Percentiles rank a stretch among this genome's conserved stretches.
Evolutionary conservation across 2,888 invertebrate species (phyloP).

Genomic region (Drosophila mimetica): DNA sequence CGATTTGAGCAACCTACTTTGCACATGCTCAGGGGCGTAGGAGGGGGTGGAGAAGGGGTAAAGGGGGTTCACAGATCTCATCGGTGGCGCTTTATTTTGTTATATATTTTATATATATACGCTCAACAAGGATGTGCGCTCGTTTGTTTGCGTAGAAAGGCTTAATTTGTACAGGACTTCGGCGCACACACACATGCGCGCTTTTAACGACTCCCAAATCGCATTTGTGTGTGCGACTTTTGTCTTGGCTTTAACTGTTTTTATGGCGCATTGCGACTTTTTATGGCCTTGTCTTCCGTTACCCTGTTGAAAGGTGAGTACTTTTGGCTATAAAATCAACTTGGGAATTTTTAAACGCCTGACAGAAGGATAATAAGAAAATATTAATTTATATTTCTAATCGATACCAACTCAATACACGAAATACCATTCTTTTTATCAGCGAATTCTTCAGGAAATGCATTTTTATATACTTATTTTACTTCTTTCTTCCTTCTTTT

Average conservation of each 20-base stretch:
- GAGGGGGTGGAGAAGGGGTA: background rate
- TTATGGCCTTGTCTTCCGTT: conserved; percentile 76
- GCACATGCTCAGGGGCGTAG: conserved; percentile 64
- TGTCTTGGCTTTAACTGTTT: conserved; percentile 80
- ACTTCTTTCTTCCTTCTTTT: too few relatives aligned
- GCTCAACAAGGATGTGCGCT: conserved; percentile 64
- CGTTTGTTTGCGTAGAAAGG: conserved; percentile 78
- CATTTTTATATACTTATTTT: too few relatives aligned
- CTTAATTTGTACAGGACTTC: conserved; percentile 72
- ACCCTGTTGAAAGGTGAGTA: conserved; percentile 4
- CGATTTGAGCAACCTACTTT: conserved; percentile 81
- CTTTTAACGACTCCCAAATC: conserved; percentile 49
- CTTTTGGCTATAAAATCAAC: background rate
- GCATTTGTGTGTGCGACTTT: conserved; percentile 58
- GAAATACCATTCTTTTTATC: too few relatives aligned
- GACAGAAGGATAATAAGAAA: too few relatives aligned
- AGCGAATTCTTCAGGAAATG: too few relatives aligned
- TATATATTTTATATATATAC: conserved; percentile 22
- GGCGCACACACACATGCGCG: conserved; percentile 27
- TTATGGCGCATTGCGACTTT: conserved; percentile 80
- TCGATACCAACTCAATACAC: too few relatives aligned
- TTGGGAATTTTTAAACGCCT: background rate
- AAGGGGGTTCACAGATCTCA: conserved; percentile 18
- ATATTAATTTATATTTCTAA: too few relatives aligned
- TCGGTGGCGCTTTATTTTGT: conserved; percentile 31